Conservation (phyloP, 1,140 invertebrate genomes). For the Ceratosolen fusciceps region DNA sequence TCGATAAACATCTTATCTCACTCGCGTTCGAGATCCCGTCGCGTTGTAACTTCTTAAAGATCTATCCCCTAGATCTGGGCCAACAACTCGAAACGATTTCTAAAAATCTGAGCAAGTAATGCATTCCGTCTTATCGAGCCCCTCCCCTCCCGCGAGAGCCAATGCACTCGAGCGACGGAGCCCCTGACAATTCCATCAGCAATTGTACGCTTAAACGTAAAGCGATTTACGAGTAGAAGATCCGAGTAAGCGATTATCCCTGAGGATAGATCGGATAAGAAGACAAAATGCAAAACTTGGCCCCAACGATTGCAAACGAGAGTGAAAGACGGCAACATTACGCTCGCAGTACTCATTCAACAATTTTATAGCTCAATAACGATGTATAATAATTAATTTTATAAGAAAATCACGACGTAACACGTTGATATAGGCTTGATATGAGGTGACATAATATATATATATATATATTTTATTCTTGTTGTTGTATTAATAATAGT, state of each 20-base stretch:
- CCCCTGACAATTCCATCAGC: conserved; percentile 19
- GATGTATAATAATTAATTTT: conserved; percentile 65
- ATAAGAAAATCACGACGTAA: conserved; percentile 64
- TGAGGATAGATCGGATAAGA: conserved; percentile 1
- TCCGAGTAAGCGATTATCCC: background rate
- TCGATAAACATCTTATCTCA: conserved; percentile 55
- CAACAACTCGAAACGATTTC: conserved; percentile 2
- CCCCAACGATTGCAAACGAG: conserved; percentile 24
- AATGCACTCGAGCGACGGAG: background rate
- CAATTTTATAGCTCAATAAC: conserved; percentile 63
- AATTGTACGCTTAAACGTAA: background rate
- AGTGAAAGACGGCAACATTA: conserved; percentile 38
- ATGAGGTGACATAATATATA: conserved; percentile 65
- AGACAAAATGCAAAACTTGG: conserved; percentile 26
- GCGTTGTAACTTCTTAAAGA: background rate
- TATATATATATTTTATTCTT: conserved; percentile 19
- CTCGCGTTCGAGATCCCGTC: conserved; percentile 23
- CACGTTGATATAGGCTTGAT: conserved; percentile 72
- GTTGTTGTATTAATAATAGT: conserved; percentile 42
- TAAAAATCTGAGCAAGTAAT: background rate
- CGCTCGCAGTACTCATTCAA: conserved; percentile 62
- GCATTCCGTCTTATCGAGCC: conserved; percentile 32
- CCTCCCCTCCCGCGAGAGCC: conserved; percentile 10
- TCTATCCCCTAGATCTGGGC: background rate
- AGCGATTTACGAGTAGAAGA: background rate